Percentiles rank a stretch among this genome's conserved stretches.
Conservation (phyloP, 2,888 invertebrate species). For the Hesperia comma region DNA sequence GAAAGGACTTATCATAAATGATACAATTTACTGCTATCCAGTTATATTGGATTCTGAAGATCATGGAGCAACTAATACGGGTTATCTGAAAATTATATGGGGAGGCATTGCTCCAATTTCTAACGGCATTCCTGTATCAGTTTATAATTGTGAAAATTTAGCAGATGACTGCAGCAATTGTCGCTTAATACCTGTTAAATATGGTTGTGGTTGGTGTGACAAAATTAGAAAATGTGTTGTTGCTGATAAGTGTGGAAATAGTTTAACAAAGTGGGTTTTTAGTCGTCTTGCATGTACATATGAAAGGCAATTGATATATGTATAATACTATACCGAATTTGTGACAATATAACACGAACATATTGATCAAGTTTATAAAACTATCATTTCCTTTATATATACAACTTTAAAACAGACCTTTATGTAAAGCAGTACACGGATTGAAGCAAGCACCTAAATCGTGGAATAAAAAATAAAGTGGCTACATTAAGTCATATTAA, state of each 20-base stretch:
- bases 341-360: too few species aligned
- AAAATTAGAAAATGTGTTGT: constrained; percentile 40
- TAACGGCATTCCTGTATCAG: constrained; percentile 49
- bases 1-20: constrained; percentile 50
- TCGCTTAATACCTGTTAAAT: constrained; percentile 38
- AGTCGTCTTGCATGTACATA: constrained; percentile 44
- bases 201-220: constrained; percentile 46
- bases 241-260: constrained; percentile 44
- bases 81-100: constrained; percentile 48
- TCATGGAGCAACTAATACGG: constrained; percentile 43
- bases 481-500: too few species aligned
- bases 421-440: too few species aligned
- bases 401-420: too few species aligned
- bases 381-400: too few species aligned
- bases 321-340: constrained; percentile 17
- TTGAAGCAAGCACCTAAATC: too few species aligned
- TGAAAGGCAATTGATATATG: constrained; percentile 45
- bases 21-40: constrained; percentile 53
- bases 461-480: too few species aligned
- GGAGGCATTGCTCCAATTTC: constrained; percentile 53
- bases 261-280: constrained; percentile 47
- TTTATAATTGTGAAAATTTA: constrained; percentile 52
- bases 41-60: constrained; percentile 41
- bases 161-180: constrained; percentile 43
- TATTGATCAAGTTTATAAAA: too few species aligned